Evolutionary conservation across 2,797 vertebrate genomes (phyloP).

Genomic region (Philypnodon macrostomus): DNA sequence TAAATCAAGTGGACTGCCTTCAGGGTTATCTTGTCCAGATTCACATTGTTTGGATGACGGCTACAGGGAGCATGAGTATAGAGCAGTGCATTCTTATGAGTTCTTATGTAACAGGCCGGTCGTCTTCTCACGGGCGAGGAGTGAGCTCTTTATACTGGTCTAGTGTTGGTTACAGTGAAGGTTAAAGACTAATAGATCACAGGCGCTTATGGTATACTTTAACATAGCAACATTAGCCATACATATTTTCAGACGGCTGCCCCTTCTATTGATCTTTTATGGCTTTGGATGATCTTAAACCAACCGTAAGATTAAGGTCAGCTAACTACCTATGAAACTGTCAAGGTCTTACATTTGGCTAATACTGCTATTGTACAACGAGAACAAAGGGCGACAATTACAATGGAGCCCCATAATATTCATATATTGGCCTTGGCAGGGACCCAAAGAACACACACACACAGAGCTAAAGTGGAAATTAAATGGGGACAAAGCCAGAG

Average conservation of each 20-base stretch:
- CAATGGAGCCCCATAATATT: too few relatives aligned
- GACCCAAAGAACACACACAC: too few relatives aligned
- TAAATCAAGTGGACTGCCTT: too few relatives aligned
- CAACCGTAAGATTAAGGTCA: too few relatives aligned
- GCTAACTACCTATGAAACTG: too few relatives aligned
- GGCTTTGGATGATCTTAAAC: too few relatives aligned
- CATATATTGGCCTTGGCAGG: too few relatives aligned
- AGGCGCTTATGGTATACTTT: neutral
- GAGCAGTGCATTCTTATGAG: constrained; percentile 11
- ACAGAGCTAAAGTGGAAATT: too few relatives aligned
- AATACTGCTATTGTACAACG: neutral
- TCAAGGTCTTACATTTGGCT: neutral
- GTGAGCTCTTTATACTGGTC: constrained; percentile 2
- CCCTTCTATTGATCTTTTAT: neutral
- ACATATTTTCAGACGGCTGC: too few relatives aligned
- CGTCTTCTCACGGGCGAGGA: constrained; percentile 24
- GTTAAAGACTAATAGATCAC: neutral
- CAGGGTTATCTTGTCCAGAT: constrained; percentile 1
- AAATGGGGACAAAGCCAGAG: too few relatives aligned
- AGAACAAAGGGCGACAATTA: too few relatives aligned
- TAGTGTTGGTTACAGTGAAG: constrained; percentile 9
- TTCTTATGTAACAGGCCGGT: constrained; percentile 35
- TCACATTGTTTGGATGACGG: constrained; percentile 22
- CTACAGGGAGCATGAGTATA: constrained; percentile 14
- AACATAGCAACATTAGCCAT: neutral